Percentiles rank a stretch among this genome's conserved stretches.
Evolutionary conservation across 1,140 invertebrate genomes (phyloP).

Genomic region (Manduca sexta): DNA sequence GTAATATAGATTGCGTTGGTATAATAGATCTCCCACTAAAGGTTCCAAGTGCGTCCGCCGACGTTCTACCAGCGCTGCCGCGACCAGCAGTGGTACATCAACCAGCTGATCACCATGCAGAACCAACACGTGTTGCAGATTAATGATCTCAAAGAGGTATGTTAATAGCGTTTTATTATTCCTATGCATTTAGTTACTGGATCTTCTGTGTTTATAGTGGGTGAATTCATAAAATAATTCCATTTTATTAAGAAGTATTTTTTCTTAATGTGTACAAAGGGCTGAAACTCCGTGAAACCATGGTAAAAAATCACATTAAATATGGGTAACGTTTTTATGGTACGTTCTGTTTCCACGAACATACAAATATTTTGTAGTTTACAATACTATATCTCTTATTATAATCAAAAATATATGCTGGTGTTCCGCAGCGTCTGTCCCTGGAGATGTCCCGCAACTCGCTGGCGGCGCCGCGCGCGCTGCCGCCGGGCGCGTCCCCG

Average conservation of each 20-base stretch:
- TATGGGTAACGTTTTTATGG: too few species aligned
- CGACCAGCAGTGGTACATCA: conserved; percentile 96
- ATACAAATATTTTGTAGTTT: too few species aligned
- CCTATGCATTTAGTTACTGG: too few species aligned
- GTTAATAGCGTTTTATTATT: too few species aligned
- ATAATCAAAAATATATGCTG: background rate
- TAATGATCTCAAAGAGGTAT: conserved; percentile 88
- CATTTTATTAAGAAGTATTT: background rate
- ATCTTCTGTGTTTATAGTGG: too few species aligned
- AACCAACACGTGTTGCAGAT: conserved; percentile 87
- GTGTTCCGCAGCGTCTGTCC: conserved; percentile 74
- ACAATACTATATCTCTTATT: too few species aligned
- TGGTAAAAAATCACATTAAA: too few species aligned
- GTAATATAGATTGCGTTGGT: too few species aligned
- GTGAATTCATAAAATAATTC: too few species aligned
- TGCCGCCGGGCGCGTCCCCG: conserved; percentile 24
- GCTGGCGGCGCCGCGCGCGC: conserved; percentile 67
- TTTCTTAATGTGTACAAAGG: background rate
- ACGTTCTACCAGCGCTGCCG: conserved; percentile 95
- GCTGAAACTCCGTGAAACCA: too few species aligned
- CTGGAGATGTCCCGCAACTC: conserved; percentile 83
- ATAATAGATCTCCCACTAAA: conserved; percentile 34
- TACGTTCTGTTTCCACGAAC: too few species aligned
- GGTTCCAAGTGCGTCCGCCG: conserved; percentile 93
- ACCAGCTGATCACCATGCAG: conserved; percentile 86